phyloP scores from a whole-genome alignment of 37 sponge, comb jelly and placozoan genomes.

The Cladorhizidae sp. region DNA sequence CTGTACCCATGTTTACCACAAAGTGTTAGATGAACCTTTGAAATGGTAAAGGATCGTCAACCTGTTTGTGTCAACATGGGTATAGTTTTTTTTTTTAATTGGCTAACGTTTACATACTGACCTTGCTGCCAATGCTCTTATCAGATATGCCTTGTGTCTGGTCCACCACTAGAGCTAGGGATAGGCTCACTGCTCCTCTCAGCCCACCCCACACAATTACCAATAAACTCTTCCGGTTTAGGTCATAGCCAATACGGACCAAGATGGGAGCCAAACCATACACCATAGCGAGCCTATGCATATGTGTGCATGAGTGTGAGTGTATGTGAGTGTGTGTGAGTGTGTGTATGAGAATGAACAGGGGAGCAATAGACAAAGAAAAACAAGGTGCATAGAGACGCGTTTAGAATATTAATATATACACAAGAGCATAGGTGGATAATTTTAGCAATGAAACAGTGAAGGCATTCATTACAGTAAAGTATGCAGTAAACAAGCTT shows the following conservation, averaged over 20 bases:
- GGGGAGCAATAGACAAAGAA: too few relatives aligned
- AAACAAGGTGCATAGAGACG: too few relatives aligned
- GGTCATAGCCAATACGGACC: slow-evolving; percentile 73
- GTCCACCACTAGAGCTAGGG: slow-evolving; percentile 84
- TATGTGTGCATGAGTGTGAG: not conserved
- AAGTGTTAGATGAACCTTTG: too few relatives aligned
- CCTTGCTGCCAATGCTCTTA: slow-evolving; percentile 74
- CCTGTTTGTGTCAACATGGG: too few relatives aligned
- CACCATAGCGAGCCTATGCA: slow-evolving; percentile 58
- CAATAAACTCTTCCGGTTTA: slow-evolving; percentile 62
- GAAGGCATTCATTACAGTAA: too few relatives aligned
- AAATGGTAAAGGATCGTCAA: too few relatives aligned
- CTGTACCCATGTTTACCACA: too few relatives aligned
- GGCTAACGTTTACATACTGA: not conserved
- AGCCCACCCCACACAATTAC: slow-evolving; percentile 93
- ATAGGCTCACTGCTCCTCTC: slow-evolving; percentile 89
- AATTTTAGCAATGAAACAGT: too few relatives aligned
- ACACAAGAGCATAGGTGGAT: too few relatives aligned
- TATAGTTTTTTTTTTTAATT: too few relatives aligned
- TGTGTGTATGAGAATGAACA: not conserved
- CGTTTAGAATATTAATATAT: too few relatives aligned
- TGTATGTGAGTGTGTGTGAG: slow-evolving; percentile 2
- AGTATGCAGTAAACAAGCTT: too few relatives aligned
- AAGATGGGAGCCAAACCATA: slow-evolving; percentile 59
- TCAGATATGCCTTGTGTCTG: slow-evolving; percentile 62